These are phyloP conservation scores for Simalia tracyae DNA, from an alignment of 2,797 vertebrate genomes.

Conservation along the genomic window DNA sequence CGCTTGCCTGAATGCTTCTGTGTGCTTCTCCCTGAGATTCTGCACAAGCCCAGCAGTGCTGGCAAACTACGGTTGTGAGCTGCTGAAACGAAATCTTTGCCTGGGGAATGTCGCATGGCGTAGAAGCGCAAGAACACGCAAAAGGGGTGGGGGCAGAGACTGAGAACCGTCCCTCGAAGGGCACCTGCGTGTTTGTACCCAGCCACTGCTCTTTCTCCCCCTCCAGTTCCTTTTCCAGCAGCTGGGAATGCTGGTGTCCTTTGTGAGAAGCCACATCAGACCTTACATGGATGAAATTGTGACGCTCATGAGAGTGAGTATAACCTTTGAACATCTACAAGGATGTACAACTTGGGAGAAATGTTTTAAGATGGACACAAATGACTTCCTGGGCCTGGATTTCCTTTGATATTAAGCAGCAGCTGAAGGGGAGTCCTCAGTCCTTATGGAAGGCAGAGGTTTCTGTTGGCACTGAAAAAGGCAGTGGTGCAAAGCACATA, in stretches of 20 bases:
- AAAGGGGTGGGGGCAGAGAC: constrained; percentile 30
- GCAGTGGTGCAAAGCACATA: constrained; percentile 35
- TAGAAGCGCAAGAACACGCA: constrained; percentile 29
- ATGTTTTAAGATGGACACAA: background rate
- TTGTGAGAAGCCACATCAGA: constrained; percentile 97
- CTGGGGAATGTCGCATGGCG: too few relatives aligned
- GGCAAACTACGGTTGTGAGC: background rate
- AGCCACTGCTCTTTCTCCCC: background rate
- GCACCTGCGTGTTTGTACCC: background rate
- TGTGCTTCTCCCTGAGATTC: background rate
- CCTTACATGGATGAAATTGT: constrained; percentile 99
- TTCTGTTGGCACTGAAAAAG: background rate
- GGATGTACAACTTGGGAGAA: background rate
- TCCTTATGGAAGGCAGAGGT: background rate
- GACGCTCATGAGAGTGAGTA: constrained; percentile 93
- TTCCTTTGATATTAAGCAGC: background rate
- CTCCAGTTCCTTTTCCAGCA: constrained; percentile 96
- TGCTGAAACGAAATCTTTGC: background rate
- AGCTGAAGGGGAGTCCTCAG: background rate
- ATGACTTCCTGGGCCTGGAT: background rate
- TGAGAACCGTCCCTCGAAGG: fast-evolving
- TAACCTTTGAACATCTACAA: background rate
- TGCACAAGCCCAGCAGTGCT: background rate
- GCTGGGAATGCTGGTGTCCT: constrained; percentile 97
- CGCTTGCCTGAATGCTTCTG: background rate